Percentiles rank a stretch among this genome's conserved stretches.
These are phyloP conservation scores for Andrena hattorfiana DNA, from an alignment of 2,888 invertebrate genomes.

Conservation along the genomic window DNA sequence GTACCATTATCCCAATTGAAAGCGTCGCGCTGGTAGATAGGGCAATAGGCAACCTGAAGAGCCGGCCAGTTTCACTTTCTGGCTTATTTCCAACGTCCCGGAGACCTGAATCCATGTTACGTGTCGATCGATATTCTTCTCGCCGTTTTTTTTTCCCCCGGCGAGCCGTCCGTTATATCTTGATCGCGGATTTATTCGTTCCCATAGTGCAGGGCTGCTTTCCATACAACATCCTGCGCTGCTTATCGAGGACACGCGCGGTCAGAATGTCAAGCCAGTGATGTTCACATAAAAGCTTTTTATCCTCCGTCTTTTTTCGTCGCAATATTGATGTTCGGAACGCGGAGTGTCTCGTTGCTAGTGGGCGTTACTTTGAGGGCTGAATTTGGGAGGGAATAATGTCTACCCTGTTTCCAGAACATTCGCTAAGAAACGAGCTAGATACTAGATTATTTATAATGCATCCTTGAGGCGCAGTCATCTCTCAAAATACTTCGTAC, in stretches of 20 bases:
- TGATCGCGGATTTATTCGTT: slow-evolving; percentile 39
- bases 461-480: too few relatives aligned
- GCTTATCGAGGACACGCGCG: slow-evolving; percentile 21
- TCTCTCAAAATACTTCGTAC: too few relatives aligned
- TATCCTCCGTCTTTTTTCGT: not conserved
- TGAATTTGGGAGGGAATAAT: not conserved
- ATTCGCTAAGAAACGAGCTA: too few relatives aligned
- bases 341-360: not conserved
- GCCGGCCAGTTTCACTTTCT: slow-evolving; percentile 77
- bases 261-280: slow-evolving; percentile 30
- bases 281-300: slow-evolving; percentile 21
- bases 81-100: slow-evolving; percentile 77
- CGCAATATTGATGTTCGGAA: not conserved
- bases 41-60: slow-evolving; percentile 65
- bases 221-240: slow-evolving; percentile 7
- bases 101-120: slow-evolving; percentile 72
- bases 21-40: slow-evolving; percentile 60
- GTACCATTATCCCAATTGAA: slow-evolving; percentile 67
- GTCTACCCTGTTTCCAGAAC: too few relatives aligned
- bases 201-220: not conserved
- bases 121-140: slow-evolving; percentile 39
- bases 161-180: slow-evolving; percentile 22
- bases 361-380: not conserved
- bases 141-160: not conserved
- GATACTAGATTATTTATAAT: too few relatives aligned